phyloP scores from a whole-genome alignment of 1,140 invertebrate species.

The Pseudomyrmex flavicornis region DNA sequence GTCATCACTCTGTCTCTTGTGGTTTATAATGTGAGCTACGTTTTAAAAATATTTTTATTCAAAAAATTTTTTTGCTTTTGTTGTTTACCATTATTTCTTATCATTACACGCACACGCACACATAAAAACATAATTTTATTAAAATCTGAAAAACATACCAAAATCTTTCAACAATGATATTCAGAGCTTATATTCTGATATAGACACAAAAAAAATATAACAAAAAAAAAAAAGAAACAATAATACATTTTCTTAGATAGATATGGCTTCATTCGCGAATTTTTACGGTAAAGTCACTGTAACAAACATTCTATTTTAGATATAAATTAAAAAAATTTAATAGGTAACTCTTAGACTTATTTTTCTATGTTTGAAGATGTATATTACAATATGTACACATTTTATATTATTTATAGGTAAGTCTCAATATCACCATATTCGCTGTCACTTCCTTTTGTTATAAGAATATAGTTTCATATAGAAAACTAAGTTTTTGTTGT shows the following conservation, averaged over 20 bases:
- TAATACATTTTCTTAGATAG: slow-evolving; percentile 38
- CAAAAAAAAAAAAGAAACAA: slow-evolving; percentile 35
- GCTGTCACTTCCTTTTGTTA: slow-evolving; percentile 76
- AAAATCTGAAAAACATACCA: slow-evolving; percentile 71
- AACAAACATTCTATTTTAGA: slow-evolving; percentile 71
- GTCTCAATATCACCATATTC: slow-evolving; percentile 79
- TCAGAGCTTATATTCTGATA: slow-evolving; percentile 50
- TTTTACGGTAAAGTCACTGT: slow-evolving; percentile 68
- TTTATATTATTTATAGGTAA: slow-evolving; percentile 72
- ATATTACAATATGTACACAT: slow-evolving; percentile 84
- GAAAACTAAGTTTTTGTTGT: slow-evolving; percentile 84
- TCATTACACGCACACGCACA: slow-evolving; percentile 19
- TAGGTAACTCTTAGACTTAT: slow-evolving; percentile 81
- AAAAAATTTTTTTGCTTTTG: slow-evolving; percentile 61
- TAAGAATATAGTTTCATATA: slow-evolving; percentile 85
- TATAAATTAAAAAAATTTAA: slow-evolving; percentile 77
- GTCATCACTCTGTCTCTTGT: slow-evolving; percentile 55
- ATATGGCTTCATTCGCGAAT: slow-evolving; percentile 50
- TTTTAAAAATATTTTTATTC: slow-evolving; percentile 72
- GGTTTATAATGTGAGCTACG: slow-evolving; percentile 54
- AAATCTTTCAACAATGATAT: slow-evolving; percentile 64
- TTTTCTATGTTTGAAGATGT: slow-evolving; percentile 79
- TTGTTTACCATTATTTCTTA: slow-evolving; percentile 38
- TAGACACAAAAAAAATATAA: slow-evolving; percentile 40
- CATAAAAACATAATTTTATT: slow-evolving; percentile 65